A percentile compares a stretch with the other conserved stretches of the same genome.
These are phyloP conservation scores for Danaus plexippus DNA, from an alignment of 1,140 invertebrate genomes.

Conservation along the genomic window DNA sequence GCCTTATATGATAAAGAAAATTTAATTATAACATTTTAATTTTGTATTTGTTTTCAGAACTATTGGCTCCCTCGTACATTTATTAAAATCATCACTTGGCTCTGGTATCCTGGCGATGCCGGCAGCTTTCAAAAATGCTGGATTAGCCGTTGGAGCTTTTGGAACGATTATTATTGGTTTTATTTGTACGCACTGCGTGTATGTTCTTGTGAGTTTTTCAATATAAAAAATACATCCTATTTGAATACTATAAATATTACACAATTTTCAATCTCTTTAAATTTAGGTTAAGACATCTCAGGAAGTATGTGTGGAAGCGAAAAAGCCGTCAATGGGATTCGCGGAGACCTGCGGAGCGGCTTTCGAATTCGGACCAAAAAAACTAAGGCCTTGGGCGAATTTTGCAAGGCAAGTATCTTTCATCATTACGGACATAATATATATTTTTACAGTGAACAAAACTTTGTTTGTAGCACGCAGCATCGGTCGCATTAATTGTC, in stretches of 20 bases:
- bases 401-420: slow-evolving; percentile 72
- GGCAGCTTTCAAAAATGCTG: slow-evolving; percentile 86
- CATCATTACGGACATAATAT: no score
- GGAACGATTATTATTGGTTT: slow-evolving; percentile 82
- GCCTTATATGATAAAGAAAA: no score
- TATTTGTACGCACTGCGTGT: slow-evolving; percentile 85
- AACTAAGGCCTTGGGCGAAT: slow-evolving; percentile 73
- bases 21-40: no score
- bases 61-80: slow-evolving; percentile 80
- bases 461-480: no score
- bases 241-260: no score
- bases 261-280: neutral
- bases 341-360: slow-evolving; percentile 73
- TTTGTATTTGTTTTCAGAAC: slow-evolving; percentile 69
- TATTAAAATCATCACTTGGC: slow-evolving; percentile 90
- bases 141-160: slow-evolving; percentile 79
- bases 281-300: slow-evolving; percentile 79
- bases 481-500: no score
- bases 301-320: slow-evolving; percentile 76
- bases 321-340: slow-evolving; percentile 78
- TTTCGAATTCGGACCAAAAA: slow-evolving; percentile 79
- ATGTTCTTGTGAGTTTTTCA: slow-evolving; percentile 78
- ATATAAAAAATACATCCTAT: neutral
- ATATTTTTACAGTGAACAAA: no score
- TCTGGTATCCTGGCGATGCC: slow-evolving; percentile 94